A percentile compares a stretch with the other conserved stretches of the same genome.
Evolutionary conservation across 1,140 invertebrate genomes (phyloP).

Genomic region (Charaxes varanes): DNA sequence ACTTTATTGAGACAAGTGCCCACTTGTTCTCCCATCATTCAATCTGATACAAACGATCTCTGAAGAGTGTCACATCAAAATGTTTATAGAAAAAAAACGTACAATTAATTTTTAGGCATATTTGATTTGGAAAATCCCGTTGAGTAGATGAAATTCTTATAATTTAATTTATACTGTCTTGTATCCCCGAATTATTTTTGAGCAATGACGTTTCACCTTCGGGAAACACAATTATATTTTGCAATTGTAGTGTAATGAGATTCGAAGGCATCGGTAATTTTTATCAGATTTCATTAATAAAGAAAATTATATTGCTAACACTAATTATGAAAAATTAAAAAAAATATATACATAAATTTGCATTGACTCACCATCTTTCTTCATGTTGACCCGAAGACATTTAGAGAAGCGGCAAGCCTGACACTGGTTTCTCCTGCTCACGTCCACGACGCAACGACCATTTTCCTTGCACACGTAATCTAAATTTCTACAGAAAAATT

Average conservation of each 20-base stretch:
- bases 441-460: slow-evolving; percentile 91
- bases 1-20: slow-evolving; percentile 65
- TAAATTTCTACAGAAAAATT: slow-evolving; percentile 81
- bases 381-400: slow-evolving; percentile 95
- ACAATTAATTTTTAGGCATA: no score
- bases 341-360: not conserved
- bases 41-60: slow-evolving; percentile 16
- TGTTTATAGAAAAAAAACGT: no score
- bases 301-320: no score
- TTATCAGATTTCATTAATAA: no score
- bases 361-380: slow-evolving; percentile 91
- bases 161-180: no score
- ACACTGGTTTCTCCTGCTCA: slow-evolving; percentile 94
- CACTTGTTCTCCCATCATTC: slow-evolving; percentile 31
- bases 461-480: slow-evolving; percentile 96
- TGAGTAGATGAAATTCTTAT: not conserved
- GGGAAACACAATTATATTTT: no score
- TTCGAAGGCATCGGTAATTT: no score
- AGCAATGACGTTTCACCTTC: no score
- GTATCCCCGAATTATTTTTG: no score
- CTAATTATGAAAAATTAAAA: no score
- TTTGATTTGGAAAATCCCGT: not conserved
- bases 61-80: no score
- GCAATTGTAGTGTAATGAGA: no score
- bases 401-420: slow-evolving; percentile 95